Conservation (phyloP, 2,113 vertebrate species). For the Calyptomena viridis region DNA sequence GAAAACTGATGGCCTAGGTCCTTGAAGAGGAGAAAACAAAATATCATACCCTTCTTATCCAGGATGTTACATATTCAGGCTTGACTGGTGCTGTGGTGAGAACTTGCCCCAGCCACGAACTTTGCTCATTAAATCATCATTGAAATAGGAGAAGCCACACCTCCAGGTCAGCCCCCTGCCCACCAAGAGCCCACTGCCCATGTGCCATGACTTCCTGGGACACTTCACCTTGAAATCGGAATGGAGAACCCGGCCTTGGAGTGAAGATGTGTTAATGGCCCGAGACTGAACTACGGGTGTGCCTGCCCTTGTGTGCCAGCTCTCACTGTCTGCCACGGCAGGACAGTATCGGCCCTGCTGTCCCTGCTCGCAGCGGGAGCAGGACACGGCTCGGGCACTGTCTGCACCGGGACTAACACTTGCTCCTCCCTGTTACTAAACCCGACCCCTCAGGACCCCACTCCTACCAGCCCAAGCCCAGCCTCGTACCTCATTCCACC, state of each 20-base stretch:
- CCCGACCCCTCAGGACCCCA: neutral
- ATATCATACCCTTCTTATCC: neutral
- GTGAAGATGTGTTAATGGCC: neutral
- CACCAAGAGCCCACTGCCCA: neutral
- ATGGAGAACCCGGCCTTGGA: no score
- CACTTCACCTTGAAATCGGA: no score
- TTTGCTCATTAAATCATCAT: neutral
- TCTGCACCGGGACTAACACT: neutral
- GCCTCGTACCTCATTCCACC: neutral
- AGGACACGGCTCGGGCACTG: neutral
- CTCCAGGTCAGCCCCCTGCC: neutral
- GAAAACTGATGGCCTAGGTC: neutral
- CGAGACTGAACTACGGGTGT: neutral
- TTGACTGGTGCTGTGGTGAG: neutral
- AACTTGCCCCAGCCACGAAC: neutral
- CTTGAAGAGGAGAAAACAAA: neutral
- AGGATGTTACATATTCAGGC: neutral
- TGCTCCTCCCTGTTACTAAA: neutral
- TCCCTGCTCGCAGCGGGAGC: neutral
- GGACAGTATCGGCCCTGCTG: no score
- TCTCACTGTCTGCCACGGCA: no score
- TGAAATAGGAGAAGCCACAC: neutral
- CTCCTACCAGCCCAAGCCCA: neutral
- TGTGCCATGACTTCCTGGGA: neutral
- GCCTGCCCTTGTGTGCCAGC: neutral